Evolutionary conservation across 1,140 invertebrate genomes (phyloP).

Genomic region (Nasonia vitripennis): DNA sequence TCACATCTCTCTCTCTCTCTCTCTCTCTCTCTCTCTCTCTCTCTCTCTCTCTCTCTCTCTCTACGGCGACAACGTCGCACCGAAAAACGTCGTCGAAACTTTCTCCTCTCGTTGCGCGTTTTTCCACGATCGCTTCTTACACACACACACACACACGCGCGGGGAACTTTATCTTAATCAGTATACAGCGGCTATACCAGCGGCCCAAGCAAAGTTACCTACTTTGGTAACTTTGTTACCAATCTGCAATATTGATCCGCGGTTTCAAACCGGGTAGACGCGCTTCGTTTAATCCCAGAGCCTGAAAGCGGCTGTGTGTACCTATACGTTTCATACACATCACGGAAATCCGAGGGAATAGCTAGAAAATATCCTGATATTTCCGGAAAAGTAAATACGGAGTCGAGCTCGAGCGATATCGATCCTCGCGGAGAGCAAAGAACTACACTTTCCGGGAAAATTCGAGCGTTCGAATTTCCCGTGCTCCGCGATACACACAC

Average conservation of each 20-base stretch:
- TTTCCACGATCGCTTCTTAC: no score
- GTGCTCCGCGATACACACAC: background rate
- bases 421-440: no score
- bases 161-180: background rate
- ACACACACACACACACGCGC: no score
- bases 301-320: background rate
- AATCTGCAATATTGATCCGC: constrained; percentile 3
- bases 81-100: background rate
- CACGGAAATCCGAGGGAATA: background rate
- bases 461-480: background rate
- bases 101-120: background rate
- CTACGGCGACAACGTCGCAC: background rate
- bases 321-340: no score
- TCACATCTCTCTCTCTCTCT: no score
- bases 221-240: background rate
- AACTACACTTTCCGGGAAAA: background rate
- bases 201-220: background rate
- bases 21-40: background rate
- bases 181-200: background rate
- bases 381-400: no score
- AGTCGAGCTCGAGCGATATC: no score
- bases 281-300: background rate
- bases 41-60: no score
- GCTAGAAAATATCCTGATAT: background rate
- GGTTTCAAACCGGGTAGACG: background rate